Evolutionary conservation across 2,888 invertebrate genomes (phyloP).

Genomic region (Andrena minutula): DNA sequence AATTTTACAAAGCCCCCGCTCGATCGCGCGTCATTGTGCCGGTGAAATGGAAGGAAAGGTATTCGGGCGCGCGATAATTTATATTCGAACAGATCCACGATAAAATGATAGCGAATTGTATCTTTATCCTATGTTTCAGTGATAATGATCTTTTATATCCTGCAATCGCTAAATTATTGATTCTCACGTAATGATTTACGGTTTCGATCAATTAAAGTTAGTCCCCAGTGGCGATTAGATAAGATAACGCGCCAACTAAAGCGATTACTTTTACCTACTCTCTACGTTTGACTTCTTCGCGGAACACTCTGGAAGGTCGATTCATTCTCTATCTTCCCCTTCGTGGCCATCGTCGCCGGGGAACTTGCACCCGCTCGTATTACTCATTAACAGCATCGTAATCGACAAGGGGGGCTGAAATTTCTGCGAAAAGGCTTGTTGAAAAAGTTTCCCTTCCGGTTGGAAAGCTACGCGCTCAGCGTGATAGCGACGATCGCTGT

Average conservation of each 20-base stretch:
- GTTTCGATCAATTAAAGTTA: slow-evolving; percentile 24
- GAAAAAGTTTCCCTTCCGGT: slow-evolving; percentile 31
- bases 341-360: background rate
- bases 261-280: slow-evolving; percentile 27
- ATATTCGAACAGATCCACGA: slow-evolving; percentile 24
- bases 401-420: slow-evolving; percentile 7
- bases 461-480: slow-evolving; percentile 38
- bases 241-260: slow-evolving; percentile 35
- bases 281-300: background rate
- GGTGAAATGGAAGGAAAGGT: slow-evolving; percentile 12
- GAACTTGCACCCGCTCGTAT: background rate
- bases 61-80: slow-evolving; percentile 39
- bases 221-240: slow-evolving; percentile 34
- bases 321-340: background rate
- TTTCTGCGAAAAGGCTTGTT: slow-evolving; percentile 19
- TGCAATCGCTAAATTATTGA: background rate
- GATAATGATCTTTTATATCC: background rate
- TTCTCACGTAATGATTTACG: slow-evolving; percentile 24
- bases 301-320: background rate
- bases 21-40: slow-evolving; percentile 17
- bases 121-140: background rate
- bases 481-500: slow-evolving; percentile 43
- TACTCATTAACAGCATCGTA: slow-evolving; percentile 1
- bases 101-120: slow-evolving; percentile 8
- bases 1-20: slow-evolving; percentile 50